Conservation (phyloP, 1,140 invertebrate genomes). For the Holotrichia oblita region DNA sequence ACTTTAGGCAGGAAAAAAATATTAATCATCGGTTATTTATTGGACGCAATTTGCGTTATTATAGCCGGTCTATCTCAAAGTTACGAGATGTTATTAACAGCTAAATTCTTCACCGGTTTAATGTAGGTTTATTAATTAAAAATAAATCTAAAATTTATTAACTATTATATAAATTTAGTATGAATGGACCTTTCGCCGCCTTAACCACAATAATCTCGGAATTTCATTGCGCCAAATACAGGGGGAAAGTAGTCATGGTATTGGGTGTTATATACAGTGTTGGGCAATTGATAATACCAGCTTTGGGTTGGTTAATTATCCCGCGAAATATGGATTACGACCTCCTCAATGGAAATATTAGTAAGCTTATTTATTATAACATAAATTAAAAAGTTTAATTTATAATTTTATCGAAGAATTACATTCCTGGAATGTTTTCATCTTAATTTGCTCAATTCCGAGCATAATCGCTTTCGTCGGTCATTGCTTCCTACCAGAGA, state of each 20-base stretch:
- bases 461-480: conserved; percentile 69
- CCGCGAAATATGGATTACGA: conserved; percentile 59
- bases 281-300: conserved; percentile 65
- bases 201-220: conserved; percentile 77
- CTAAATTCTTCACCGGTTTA: conserved; percentile 80
- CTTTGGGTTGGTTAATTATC: conserved; percentile 66
- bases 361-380: conserved; percentile 54
- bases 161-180: conserved; percentile 63
- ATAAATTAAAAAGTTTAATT: conserved; percentile 11
- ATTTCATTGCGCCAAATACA: conserved; percentile 69
- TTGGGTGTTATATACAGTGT: conserved; percentile 70
- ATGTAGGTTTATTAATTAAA: conserved; percentile 69
- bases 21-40: conserved; percentile 75
- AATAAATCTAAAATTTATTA: conserved; percentile 8
- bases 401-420: conserved; percentile 60
- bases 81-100: conserved; percentile 73
- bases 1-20: conserved; percentile 76
- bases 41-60: conserved; percentile 74
- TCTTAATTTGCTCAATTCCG: conserved; percentile 72
- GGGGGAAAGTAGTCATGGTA: conserved; percentile 70
- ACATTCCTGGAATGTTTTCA: conserved; percentile 81
- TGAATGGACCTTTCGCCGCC: conserved; percentile 77
- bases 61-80: conserved; percentile 74
- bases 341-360: conserved; percentile 53
- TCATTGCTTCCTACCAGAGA: conserved; percentile 78